Conservation (phyloP, 1,140 invertebrate genomes). For the Stegodyphus mimosarum region DNA sequence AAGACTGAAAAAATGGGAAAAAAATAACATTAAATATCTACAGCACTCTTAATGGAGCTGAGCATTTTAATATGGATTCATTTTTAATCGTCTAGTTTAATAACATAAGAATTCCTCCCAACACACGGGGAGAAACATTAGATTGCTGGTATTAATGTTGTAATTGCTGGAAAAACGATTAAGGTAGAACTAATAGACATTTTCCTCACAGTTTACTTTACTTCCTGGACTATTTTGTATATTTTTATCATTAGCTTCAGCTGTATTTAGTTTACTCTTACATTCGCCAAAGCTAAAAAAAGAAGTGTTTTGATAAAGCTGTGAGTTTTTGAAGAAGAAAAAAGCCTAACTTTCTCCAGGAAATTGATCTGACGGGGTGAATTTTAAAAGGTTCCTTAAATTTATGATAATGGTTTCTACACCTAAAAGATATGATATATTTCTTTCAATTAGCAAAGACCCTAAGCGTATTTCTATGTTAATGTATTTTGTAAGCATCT, state of each 20-base stretch:
- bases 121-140: slow-evolving; percentile 34
- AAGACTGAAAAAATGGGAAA: neutral
- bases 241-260: slow-evolving; percentile 61
- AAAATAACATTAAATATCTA: slow-evolving; percentile 25
- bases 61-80: slow-evolving; percentile 51
- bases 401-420: slow-evolving; percentile 61
- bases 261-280: slow-evolving; percentile 49
- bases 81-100: slow-evolving; percentile 58
- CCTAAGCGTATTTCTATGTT: slow-evolving; percentile 57
- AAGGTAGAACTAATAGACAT: slow-evolving; percentile 54
- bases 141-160: slow-evolving; percentile 55
- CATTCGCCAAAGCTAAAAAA: slow-evolving; percentile 1
- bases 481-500: slow-evolving; percentile 42
- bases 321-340: slow-evolving; percentile 21
- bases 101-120: slow-evolving; percentile 50
- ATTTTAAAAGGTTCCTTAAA: slow-evolving; percentile 61
- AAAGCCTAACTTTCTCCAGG: slow-evolving; percentile 17
- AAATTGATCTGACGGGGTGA: slow-evolving; percentile 59
- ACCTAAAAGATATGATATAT: slow-evolving; percentile 61
- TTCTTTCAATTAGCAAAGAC: slow-evolving; percentile 59
- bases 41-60: slow-evolving; percentile 35
- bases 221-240: slow-evolving; percentile 51
- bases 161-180: slow-evolving; percentile 54
- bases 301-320: slow-evolving; percentile 38
- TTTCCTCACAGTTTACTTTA: slow-evolving; percentile 47